phyloP scores from a whole-genome alignment of 1,140 invertebrate genomes.

The Lucilia sericata region DNA sequence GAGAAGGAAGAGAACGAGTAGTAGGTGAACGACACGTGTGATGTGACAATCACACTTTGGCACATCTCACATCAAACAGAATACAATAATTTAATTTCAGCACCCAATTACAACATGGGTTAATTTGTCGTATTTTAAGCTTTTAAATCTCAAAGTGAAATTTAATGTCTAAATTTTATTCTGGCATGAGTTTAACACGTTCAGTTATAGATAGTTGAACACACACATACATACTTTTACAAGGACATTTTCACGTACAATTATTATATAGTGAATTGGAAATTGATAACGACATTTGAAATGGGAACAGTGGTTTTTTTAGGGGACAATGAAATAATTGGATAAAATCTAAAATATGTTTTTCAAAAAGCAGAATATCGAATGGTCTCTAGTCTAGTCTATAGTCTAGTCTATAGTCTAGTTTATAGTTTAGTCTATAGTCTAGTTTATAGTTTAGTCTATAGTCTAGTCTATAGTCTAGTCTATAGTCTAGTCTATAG shows the following conservation, averaged over 20 bases:
- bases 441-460: too few species aligned
- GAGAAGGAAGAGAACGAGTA: background rate
- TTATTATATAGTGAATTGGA: background rate
- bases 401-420: too few species aligned
- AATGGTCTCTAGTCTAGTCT: too few species aligned
- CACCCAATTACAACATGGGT: constrained; percentile 19
- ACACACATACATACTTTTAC: background rate
- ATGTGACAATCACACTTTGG: constrained; percentile 9
- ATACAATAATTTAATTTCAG: constrained; percentile 24
- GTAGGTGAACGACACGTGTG: background rate
- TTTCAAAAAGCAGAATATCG: too few species aligned
- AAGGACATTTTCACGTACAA: background rate
- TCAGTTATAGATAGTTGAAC: background rate
- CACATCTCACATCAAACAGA: constrained; percentile 16
- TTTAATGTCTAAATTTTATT: constrained; percentile 6
- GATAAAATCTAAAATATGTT: too few species aligned
- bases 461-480: too few species aligned
- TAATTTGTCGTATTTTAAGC: constrained; percentile 1
- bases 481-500: too few species aligned
- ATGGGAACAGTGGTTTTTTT: background rate
- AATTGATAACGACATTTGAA: constrained; percentile 14
- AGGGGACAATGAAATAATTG: too few species aligned
- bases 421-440: too few species aligned
- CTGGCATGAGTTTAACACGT: background rate
- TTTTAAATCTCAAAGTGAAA: constrained; percentile 24